Conservation (phyloP, 2,797 vertebrate species). For the Carapus acus region DNA sequence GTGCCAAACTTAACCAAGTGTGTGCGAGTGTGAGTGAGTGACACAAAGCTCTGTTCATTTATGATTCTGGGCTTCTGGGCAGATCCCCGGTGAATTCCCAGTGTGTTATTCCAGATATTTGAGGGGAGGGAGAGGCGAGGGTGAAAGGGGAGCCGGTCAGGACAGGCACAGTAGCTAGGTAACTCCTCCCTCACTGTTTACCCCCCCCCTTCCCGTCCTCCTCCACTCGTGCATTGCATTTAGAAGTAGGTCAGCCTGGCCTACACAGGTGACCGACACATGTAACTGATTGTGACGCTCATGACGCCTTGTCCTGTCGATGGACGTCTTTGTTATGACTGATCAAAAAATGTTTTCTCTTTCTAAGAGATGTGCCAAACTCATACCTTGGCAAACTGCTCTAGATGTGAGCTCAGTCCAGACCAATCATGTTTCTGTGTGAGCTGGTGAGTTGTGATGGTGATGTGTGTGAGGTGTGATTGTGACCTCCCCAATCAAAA, state of each 20-base stretch:
- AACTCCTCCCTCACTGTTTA: too few relatives aligned
- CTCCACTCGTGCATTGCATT: constrained; percentile 2
- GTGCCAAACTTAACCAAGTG: constrained; percentile 14
- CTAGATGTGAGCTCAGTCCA: too few relatives aligned
- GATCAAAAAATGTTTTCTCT: too few relatives aligned
- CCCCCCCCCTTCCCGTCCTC: constrained; percentile 1
- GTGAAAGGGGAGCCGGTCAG: constrained; percentile 59
- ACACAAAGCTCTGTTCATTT: constrained; percentile 25
- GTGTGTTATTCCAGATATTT: constrained; percentile 54
- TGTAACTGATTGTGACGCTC: too few relatives aligned
- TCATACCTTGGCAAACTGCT: too few relatives aligned
- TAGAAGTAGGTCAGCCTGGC: constrained; percentile 53
- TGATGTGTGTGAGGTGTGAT: too few relatives aligned
- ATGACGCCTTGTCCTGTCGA: too few relatives aligned
- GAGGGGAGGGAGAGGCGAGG: constrained; percentile 28
- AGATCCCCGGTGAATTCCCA: constrained; percentile 30
- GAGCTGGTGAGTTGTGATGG: too few relatives aligned
- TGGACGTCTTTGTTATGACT: too few relatives aligned
- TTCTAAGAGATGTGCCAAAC: too few relatives aligned
- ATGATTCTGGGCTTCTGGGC: constrained; percentile 27
- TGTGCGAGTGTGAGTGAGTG: constrained; percentile 18
- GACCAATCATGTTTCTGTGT: too few relatives aligned
- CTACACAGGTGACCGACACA: constrained; percentile 23
- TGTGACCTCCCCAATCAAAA: too few relatives aligned
- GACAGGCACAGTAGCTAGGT: not conserved